Evolutionary conservation across 1,140 invertebrate genomes (phyloP), one percentile per base, ranked within the genome.

Genomic region (Trichoplusia ni): DNA sequence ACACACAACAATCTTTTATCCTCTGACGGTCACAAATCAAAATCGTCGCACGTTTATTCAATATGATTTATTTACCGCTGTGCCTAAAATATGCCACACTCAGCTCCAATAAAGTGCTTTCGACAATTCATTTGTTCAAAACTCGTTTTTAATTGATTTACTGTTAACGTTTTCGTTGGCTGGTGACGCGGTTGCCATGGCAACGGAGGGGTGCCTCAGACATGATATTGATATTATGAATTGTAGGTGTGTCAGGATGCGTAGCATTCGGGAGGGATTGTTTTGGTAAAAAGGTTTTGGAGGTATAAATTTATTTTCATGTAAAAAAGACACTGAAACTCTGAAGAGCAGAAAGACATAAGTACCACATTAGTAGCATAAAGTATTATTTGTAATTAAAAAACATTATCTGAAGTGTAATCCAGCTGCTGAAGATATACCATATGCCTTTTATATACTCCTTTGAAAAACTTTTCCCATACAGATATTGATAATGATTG

Each of bases 11-110:
- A 53, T 53, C 31, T 18, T 54, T 54, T 29, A 54, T 54, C 27
- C 21, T 23, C 35, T 29, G 54, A 58, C 54, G 33, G 19, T 73
- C 79, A 81, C 84, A 86, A 86, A 86, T 86, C 84, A 86, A 75
- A 80, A 35, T 53, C 31, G 25, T 35, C 49, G 7, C 31, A 37
- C 19, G 23, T 14, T 47, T 29, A 47, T 60, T 7, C 18, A 21
- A 35, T 35, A 19, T 44, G 54, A 58, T 58, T 58, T 58, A 58
- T 42, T 14, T 67, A 54, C 59, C 56, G 35, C 67, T 67, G 67
- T 69, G 64, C 64, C 60, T 70, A 71, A 77, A 80, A 77, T 76
- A 77, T 69, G 69, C 71, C 29, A 1, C 29, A 14, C 11, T 33
- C 27, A 18, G 31, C 38, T 16, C 42, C 13, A 46, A 47, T 60